A percentile compares a stretch with the other conserved stretches of the same genome.
These are phyloP conservation scores for Apoda limacodes DNA, from an alignment of 2,888 invertebrate genomes.

Conservation along the genomic window DNA sequence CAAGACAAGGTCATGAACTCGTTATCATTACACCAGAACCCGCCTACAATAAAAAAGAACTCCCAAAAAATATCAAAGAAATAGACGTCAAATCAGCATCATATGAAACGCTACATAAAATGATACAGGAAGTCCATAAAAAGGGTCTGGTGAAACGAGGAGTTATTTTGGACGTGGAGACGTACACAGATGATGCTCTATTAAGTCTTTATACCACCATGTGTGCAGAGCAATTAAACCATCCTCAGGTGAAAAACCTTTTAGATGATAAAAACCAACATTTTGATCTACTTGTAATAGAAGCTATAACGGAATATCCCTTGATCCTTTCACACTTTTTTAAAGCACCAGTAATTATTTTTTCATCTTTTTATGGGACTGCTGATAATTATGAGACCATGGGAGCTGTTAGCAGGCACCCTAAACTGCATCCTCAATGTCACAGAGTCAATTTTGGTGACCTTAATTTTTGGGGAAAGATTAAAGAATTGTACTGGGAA, in stretches of 20 bases:
- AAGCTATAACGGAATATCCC: slow-evolving; percentile 22
- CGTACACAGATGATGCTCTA: no score
- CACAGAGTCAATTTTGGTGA: neutral
- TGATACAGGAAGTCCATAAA: no score
- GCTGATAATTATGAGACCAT: slow-evolving; percentile 17
- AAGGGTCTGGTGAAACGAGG: neutral
- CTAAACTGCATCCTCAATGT: slow-evolving; percentile 25
- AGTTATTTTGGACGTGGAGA: no score
- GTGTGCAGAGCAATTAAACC: no score
- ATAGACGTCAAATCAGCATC: slow-evolving; percentile 35
- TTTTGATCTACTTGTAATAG: slow-evolving; percentile 30
- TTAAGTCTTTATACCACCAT: no score
- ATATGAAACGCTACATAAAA: slow-evolving; percentile 20
- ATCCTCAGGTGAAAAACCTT: no score
- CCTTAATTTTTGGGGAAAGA: neutral
- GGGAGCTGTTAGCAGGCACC: slow-evolving; percentile 27
- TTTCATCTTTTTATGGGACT: slow-evolving; percentile 21
- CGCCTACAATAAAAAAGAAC: slow-evolving; percentile 23
- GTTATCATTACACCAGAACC: slow-evolving; percentile 43
- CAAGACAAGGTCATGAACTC: slow-evolving; percentile 44
- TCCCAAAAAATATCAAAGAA: slow-evolving; percentile 36
- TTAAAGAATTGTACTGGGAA: neutral
- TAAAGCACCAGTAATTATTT: slow-evolving; percentile 33
- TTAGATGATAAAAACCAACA: slow-evolving; percentile 10
- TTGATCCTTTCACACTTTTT: slow-evolving; percentile 27